These are phyloP conservation scores for Leucopternis melanops DNA, from an alignment of 2,113 vertebrate genomes.

Conservation along the genomic window DNA sequence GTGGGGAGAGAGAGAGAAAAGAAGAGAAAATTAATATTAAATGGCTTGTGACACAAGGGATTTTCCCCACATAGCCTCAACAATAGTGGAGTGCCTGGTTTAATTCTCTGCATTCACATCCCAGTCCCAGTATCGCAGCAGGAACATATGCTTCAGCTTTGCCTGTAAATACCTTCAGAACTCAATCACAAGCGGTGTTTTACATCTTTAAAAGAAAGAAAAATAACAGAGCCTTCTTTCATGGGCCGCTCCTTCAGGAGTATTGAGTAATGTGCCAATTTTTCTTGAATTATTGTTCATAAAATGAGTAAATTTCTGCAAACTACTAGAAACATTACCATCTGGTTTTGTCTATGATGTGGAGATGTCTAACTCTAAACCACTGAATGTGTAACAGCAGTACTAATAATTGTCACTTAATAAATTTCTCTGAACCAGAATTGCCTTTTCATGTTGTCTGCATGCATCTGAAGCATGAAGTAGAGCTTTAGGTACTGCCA, in stretches of 20 bases:
- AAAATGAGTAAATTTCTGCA: neutral
- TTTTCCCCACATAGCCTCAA: neutral
- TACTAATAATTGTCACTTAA: neutral
- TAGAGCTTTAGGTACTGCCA: neutral
- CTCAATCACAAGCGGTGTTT: neutral
- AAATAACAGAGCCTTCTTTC: neutral
- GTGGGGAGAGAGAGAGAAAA: neutral
- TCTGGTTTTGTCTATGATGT: neutral
- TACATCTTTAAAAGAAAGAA: neutral
- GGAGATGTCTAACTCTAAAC: neutral
- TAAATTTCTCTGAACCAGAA: neutral
- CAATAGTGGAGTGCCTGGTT: neutral
- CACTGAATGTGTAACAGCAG: neutral
- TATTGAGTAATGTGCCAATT: neutral
- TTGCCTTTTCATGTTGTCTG: neutral
- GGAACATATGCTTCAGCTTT: neutral
- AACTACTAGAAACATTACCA: neutral
- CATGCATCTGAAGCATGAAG: neutral
- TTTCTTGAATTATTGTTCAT: neutral
- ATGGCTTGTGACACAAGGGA: neutral
- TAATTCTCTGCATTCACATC: neutral
- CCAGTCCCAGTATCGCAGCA: rapidly evolving
- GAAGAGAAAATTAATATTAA: neutral
- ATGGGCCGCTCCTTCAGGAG: neutral
- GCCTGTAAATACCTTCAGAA: neutral